Percentiles rank a stretch among this genome's conserved stretches.
phyloP scores from a whole-genome alignment of 2,113 vertebrate genomes.

The Salvator merianae region DNA sequence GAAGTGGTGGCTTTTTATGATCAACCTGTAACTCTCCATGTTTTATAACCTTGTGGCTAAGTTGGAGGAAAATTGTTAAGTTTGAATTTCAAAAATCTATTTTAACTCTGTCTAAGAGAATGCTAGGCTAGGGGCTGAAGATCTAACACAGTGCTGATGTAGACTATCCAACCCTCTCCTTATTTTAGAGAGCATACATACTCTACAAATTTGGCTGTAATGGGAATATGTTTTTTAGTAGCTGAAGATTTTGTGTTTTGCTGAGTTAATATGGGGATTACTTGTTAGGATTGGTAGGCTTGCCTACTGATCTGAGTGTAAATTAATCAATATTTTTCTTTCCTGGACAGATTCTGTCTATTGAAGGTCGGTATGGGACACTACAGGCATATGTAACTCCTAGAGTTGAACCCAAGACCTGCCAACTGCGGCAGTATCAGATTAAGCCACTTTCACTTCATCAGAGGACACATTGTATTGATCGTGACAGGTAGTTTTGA shows the following conservation, averaged over 20 bases:
- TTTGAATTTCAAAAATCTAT: background rate
- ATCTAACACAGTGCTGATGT: background rate
- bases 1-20: too few relatives aligned
- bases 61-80: background rate
- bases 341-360: conserved; percentile 86
- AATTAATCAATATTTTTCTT: conserved; percentile 6
- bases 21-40: too few relatives aligned
- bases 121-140: background rate
- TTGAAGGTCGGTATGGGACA: conserved; percentile 96
- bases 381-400: conserved; percentile 94
- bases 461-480: conserved; percentile 89
- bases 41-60: too few relatives aligned
- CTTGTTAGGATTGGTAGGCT: background rate
- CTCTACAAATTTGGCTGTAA: too few relatives aligned
- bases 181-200: background rate
- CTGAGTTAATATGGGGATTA: background rate
- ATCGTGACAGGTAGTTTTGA: conserved; percentile 83
- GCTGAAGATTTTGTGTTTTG: background rate
- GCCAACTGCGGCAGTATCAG: conserved; percentile 91
- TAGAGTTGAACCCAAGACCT: conserved; percentile 95
- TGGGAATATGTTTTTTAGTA: background rate
- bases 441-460: conserved; percentile 97
- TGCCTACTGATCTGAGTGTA: fast-evolving
- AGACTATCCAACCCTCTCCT: background rate
- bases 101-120: background rate